phyloP scores from a whole-genome alignment of 23 tunicate genomes.

The Styela clava region DNA sequence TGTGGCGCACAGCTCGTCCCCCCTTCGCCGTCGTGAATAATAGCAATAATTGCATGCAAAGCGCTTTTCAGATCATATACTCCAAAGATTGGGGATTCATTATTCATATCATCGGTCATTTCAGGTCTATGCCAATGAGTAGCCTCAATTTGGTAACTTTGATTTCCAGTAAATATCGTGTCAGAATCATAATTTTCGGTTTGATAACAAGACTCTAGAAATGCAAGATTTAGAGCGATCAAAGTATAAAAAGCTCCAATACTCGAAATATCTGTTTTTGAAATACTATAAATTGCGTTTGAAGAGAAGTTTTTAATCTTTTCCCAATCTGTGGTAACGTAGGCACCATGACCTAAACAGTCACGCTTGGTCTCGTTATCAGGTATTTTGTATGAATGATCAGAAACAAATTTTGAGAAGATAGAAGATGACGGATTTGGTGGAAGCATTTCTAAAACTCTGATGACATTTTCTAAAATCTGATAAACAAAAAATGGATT shows the following conservation, averaged over 20 bases:
- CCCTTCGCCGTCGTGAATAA: conserved; percentile 10
- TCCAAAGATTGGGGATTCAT: neutral
- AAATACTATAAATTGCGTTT: neutral
- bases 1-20: conserved; percentile 12
- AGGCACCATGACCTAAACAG: neutral
- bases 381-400: neutral
- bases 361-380: neutral
- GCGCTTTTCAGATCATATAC: conserved; percentile 8
- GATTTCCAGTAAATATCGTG: conserved; percentile 50
- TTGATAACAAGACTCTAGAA: conserved; percentile 43
- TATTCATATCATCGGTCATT: neutral
- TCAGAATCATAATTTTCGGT: neutral
- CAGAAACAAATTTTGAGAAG: neutral
- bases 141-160: conserved; percentile 28
- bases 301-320: neutral
- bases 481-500: too few species aligned
- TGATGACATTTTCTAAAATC: neutral
- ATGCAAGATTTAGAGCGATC: conserved; percentile 14
- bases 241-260: conserved; percentile 20
- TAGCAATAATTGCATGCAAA: conserved; percentile 7
- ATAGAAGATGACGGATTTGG: neutral
- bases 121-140: conserved; percentile 52
- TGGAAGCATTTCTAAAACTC: neutral
- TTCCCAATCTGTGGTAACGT: neutral
- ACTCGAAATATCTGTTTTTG: neutral